phyloP scores from a whole-genome alignment of 2,888 invertebrate species.

The Azorinus chamasolen region DNA sequence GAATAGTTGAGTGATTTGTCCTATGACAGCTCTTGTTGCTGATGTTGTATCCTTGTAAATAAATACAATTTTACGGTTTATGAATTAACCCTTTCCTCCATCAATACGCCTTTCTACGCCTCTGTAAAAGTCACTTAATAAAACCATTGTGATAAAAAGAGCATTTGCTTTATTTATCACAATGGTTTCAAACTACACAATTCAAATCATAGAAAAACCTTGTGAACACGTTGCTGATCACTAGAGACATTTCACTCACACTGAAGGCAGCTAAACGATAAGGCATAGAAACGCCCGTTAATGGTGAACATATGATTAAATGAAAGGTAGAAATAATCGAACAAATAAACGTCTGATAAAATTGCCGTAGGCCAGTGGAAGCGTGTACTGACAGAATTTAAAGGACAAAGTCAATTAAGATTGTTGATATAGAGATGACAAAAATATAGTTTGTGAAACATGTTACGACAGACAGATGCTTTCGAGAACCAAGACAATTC shows the following conservation, averaged over 20 bases:
- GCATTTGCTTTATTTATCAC: no score
- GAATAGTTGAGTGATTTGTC: no score
- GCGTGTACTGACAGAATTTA: conserved; percentile 16
- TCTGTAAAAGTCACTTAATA: no score
- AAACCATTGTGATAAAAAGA: no score
- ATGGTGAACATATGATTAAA: conserved; percentile 22
- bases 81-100: no score
- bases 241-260: conserved; percentile 18
- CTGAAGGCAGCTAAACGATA: conserved; percentile 9
- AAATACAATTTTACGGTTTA: no score
- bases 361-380: conserved; percentile 22
- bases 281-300: conserved; percentile 7
- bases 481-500: conserved; percentile 13
- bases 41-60: no score
- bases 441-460: conserved; percentile 15
- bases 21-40: no score
- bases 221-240: no score
- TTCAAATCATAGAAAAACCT: no score
- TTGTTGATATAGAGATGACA: conserved; percentile 13
- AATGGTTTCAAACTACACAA: no score
- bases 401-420: conserved; percentile 28
- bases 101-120: no score
- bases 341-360: conserved; percentile 10
- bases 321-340: conserved; percentile 4
- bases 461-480: conserved; percentile 6